These are phyloP conservation scores for Scaptomyza reducta DNA, from an alignment of 2,888 invertebrate genomes.

Conservation along the genomic window DNA sequence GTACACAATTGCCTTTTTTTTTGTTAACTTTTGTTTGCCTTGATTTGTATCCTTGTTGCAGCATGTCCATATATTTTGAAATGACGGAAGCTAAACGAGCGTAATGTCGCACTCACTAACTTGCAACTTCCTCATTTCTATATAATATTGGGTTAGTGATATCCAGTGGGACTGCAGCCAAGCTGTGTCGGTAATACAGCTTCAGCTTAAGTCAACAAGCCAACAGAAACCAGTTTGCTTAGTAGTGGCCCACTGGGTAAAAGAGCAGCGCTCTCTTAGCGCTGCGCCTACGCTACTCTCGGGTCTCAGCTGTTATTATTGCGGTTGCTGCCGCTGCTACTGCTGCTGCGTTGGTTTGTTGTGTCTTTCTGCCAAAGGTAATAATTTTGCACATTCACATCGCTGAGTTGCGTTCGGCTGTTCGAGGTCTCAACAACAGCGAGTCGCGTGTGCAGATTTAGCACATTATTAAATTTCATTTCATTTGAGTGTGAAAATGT, in stretches of 20 bases:
- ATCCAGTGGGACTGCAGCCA: slow-evolving; percentile 38
- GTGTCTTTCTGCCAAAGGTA: slow-evolving; percentile 57
- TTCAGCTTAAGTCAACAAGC: slow-evolving; percentile 16
- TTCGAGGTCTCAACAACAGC: slow-evolving; percentile 68
- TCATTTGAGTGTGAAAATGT: slow-evolving; percentile 34
- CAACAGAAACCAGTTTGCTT: slow-evolving; percentile 64
- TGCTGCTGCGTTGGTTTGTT: slow-evolving; percentile 24
- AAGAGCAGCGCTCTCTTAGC: slow-evolving; percentile 68
- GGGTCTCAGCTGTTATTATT: slow-evolving; percentile 39
- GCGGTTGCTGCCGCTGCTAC: slow-evolving; percentile 4
- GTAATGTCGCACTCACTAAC: slow-evolving; percentile 19
- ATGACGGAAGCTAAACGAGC: slow-evolving; percentile 57
- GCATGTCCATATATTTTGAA: slow-evolving; percentile 26
- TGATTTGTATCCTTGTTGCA: slow-evolving; percentile 39
- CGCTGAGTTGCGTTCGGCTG: slow-evolving; percentile 60
- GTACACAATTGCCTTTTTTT: slow-evolving; percentile 33
- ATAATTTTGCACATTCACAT: slow-evolving; percentile 68
- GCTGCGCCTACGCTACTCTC: slow-evolving; percentile 28
- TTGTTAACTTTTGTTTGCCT: slow-evolving; percentile 10
- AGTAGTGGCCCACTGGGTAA: slow-evolving; percentile 29
- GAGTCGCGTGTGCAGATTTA: slow-evolving; percentile 29
- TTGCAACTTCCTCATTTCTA: slow-evolving; percentile 69
- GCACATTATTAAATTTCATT: neutral
- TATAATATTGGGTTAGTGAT: slow-evolving; percentile 59
- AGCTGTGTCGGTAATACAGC: slow-evolving; percentile 19